These are phyloP conservation scores for Penaeus japonicus DNA, from an alignment of 1,140 invertebrate species.

Conservation along the genomic window DNA sequence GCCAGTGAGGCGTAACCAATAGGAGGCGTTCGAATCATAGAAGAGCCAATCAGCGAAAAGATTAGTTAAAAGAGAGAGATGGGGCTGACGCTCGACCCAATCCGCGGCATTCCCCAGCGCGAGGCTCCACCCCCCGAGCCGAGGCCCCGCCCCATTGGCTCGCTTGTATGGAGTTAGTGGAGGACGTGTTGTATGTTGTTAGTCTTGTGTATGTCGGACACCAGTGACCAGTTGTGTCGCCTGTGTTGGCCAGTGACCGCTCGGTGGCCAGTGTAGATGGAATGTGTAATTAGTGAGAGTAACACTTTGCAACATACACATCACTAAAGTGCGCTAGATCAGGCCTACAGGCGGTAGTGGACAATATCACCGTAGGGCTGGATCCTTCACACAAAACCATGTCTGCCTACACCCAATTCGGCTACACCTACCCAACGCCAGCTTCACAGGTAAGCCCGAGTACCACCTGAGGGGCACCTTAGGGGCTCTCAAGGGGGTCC, in stretches of 20 bases:
- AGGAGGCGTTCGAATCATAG: slow-evolving; percentile 17
- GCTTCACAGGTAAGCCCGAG: slow-evolving; percentile 75
- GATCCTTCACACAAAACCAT: slow-evolving; percentile 65
- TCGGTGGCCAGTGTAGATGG: slow-evolving; percentile 53
- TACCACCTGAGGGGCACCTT: slow-evolving; percentile 41
- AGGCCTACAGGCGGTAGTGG: slow-evolving; percentile 39
- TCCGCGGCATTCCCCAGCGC: neutral
- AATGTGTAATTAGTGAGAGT: slow-evolving; percentile 54
- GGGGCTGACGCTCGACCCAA: slow-evolving; percentile 37
- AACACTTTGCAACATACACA: slow-evolving; percentile 51
- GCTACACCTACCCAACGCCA: slow-evolving; percentile 78
- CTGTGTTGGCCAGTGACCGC: slow-evolving; percentile 58
- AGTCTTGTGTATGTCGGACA: slow-evolving; percentile 57
- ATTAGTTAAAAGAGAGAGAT: slow-evolving; percentile 55
- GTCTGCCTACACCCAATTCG: slow-evolving; percentile 84
- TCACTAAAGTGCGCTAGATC: slow-evolving; percentile 48
- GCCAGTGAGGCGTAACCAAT: slow-evolving; percentile 57
- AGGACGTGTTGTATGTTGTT: slow-evolving; percentile 53
- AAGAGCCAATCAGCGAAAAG: slow-evolving; percentile 49
- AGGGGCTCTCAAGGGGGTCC: slow-evolving; percentile 35
- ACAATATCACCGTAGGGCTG: slow-evolving; percentile 36
- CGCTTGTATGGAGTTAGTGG: slow-evolving; percentile 58
- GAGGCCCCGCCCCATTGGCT: slow-evolving; percentile 55
- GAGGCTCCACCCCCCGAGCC: slow-evolving; percentile 27
- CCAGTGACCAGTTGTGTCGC: slow-evolving; percentile 56